These are phyloP conservation scores for Lophotriccus pileatus DNA, from an alignment of 2,797 vertebrate genomes.

Conservation along the genomic window DNA sequence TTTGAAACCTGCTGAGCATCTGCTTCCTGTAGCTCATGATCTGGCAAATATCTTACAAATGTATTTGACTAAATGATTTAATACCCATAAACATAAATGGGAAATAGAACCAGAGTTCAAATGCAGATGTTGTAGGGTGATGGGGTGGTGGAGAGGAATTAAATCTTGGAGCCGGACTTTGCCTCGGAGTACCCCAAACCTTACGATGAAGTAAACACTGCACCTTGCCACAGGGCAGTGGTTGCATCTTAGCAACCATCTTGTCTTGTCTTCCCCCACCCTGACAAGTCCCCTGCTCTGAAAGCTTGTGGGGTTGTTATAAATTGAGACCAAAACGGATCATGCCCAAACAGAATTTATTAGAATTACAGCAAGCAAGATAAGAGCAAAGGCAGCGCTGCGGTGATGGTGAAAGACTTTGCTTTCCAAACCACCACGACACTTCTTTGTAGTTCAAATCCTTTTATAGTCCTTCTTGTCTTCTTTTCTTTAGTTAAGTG, in stretches of 20 bases:
- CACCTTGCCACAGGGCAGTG: rapidly evolving
- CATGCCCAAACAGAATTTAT: too few relatives aligned
- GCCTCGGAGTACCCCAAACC: not conserved
- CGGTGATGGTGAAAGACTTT: too few relatives aligned
- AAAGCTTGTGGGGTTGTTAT: not conserved
- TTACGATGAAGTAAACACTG: not conserved
- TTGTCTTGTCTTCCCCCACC: not conserved
- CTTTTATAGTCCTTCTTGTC: too few relatives aligned
- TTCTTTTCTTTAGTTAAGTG: too few relatives aligned
- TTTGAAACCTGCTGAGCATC: not conserved
- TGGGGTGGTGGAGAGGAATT: not conserved
- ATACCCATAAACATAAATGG: not conserved
- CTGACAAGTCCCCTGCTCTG: not conserved
- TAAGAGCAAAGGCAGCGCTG: too few relatives aligned
- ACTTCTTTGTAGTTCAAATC: too few relatives aligned
- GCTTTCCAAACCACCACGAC: too few relatives aligned
- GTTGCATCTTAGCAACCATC: not conserved
- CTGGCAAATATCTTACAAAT: not conserved
- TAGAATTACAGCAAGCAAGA: too few relatives aligned
- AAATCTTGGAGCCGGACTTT: not conserved
- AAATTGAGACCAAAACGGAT: too few relatives aligned
- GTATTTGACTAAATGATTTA: not conserved
- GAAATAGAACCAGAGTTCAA: not conserved
- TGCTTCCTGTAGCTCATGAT: not conserved
- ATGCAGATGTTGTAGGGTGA: not conserved